Evolutionary conservation across 2,888 invertebrate species (phyloP).

Genomic region (Dasysyrphus albostriatus): DNA sequence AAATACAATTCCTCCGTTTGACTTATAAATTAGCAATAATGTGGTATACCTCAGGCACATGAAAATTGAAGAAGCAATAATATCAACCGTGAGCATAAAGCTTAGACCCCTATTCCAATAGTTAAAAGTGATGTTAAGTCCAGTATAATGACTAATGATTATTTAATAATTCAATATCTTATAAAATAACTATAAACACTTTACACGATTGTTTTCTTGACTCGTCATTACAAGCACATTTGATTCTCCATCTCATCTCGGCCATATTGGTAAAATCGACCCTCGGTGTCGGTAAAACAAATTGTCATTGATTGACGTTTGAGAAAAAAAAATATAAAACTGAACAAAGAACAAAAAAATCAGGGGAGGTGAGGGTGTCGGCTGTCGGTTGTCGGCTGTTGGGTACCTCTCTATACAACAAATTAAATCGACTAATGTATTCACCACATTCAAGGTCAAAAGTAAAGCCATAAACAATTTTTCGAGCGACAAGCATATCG

Average conservation of each 20-base stretch:
- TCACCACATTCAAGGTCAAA: slow-evolving; percentile 57
- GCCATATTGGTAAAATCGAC: slow-evolving; percentile 12
- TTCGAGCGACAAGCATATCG: slow-evolving; percentile 46
- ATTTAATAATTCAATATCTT: too few species aligned
- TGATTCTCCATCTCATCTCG: not conserved
- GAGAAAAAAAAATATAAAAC: not conserved
- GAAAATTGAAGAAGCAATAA: not conserved
- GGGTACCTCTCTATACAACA: slow-evolving; percentile 30
- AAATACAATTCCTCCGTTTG: slow-evolving; percentile 27
- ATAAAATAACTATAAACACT: too few species aligned
- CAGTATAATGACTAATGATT: too few species aligned
- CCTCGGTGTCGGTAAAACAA: slow-evolving; percentile 13
- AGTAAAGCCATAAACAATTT: slow-evolving; percentile 64
- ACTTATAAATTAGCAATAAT: slow-evolving; percentile 56
- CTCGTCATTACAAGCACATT: not conserved
- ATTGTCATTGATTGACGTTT: slow-evolving; percentile 24
- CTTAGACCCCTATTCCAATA: too few species aligned
- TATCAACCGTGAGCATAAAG: not conserved
- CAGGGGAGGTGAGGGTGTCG: not conserved
- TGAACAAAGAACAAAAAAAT: not conserved
- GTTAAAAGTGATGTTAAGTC: too few species aligned
- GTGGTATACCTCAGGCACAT: not conserved
- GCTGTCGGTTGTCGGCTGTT: too few species aligned
- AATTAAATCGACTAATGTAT: slow-evolving; percentile 64
- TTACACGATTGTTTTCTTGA: not conserved